Evolutionary conservation across 2,888 invertebrate genomes (phyloP), one percentile per base, ranked within the genome.

Genomic region (Sphaerophoria taeniata): DNA sequence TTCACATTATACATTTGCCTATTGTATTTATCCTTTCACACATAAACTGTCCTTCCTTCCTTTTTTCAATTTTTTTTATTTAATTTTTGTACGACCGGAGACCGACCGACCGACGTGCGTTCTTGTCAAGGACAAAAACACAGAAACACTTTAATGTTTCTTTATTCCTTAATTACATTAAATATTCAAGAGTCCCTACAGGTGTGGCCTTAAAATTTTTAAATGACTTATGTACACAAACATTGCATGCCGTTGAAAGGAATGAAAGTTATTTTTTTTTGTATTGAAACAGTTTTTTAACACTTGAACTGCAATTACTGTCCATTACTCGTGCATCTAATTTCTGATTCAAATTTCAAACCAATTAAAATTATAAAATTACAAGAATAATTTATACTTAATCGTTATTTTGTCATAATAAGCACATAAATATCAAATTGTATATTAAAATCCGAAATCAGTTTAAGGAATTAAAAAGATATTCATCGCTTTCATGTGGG

Each of bases 151-250:
- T 67, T 24, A 73, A 67, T 61, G 67, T 63, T 43, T 16, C 31
- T 14, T 47, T 70, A 75, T 65, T 36, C 49, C 24, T 73, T 83
- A 83, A 83, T 79, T 79, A 33, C 70, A 83, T 74, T 79, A 79
- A 31, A 47, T 70, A 79, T 79, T 83, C 39, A 69, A 63, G 49
- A 33, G 55, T n/a, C 39, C 58, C 63, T 55, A 75, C 49, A 43
- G 47, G 55, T 33, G 60, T 7, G 53, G 47, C 81, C 55, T 73
- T 47, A 61, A 72, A 77, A 77, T 65, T 65, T 24, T 73, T 67
- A 34, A 67, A 72, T 72, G 55, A 65, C 51, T 34, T 24, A 24
- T 24, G 24, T 24, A 24, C 24, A 24, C 24, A 24, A 24, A 24
- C 24, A 2, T 24, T 65, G 34, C 14, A 61, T 56, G 58, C 76